phyloP scores from a whole-genome alignment of 2,113 vertebrate species.

The Cyphomyrus discorhynchus region DNA sequence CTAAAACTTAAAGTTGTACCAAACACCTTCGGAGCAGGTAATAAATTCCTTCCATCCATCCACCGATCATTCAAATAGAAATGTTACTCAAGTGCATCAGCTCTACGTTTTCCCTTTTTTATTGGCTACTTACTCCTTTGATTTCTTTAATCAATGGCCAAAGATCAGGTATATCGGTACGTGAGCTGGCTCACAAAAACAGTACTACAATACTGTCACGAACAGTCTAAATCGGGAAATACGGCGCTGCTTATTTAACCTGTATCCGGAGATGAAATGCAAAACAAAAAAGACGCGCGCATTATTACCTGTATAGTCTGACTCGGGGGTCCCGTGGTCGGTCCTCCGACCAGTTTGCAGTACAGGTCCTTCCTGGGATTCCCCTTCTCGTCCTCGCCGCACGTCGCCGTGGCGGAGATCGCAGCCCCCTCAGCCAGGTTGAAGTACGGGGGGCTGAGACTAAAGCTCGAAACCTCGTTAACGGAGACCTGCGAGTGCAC shows the following conservation, averaged over 20 bases:
- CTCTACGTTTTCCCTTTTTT: background rate
- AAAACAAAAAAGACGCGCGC: background rate
- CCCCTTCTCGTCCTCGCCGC: slow-evolving; percentile 68
- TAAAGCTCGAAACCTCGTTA: slow-evolving; percentile 49
- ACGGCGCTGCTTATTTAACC: background rate
- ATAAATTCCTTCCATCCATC: background rate
- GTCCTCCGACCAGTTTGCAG: slow-evolving; percentile 85
- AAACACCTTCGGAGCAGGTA: background rate
- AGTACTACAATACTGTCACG: background rate
- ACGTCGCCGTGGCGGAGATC: slow-evolving; percentile 79
- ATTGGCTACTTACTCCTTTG: background rate
- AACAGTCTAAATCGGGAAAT: background rate
- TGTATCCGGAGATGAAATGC: background rate
- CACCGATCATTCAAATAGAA: background rate
- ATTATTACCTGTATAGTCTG: slow-evolving; percentile 73
- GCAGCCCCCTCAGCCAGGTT: slow-evolving; percentile 70
- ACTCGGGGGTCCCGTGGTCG: slow-evolving; percentile 52
- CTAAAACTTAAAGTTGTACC: background rate
- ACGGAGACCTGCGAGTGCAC: slow-evolving; percentile 31
- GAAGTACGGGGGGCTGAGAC: slow-evolving; percentile 78
- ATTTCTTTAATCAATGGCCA: background rate
- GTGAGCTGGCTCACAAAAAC: background rate
- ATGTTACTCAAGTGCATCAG: background rate
- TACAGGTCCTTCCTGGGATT: slow-evolving; percentile 66
- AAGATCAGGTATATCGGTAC: background rate